Evolutionary conservation across 2,888 invertebrate genomes (phyloP).

Genomic region (Chromoteleia sp.): DNA sequence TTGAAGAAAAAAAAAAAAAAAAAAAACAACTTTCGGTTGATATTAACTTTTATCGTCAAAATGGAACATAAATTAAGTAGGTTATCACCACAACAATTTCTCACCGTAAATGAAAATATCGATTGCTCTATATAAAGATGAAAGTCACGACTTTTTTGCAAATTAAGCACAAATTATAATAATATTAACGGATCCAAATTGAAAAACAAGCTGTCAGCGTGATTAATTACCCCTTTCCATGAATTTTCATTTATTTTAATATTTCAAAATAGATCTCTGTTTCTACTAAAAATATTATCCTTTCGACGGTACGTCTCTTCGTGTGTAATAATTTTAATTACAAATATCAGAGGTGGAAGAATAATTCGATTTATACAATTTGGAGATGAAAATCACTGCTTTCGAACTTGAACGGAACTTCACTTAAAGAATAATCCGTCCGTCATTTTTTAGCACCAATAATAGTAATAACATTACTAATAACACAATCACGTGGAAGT

Average conservation of each 20-base stretch:
- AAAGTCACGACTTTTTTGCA: slow-evolving; percentile 20
- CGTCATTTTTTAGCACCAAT: slow-evolving; percentile 23
- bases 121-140: slow-evolving; percentile 47
- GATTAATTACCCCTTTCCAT: background rate
- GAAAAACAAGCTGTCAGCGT: background rate
- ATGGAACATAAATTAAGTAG: slow-evolving; percentile 27
- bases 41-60: slow-evolving; percentile 4
- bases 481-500: background rate
- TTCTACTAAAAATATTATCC: background rate
- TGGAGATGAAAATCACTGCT: slow-evolving; percentile 7
- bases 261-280: background rate
- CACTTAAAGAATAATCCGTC: slow-evolving; percentile 10
- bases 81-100: slow-evolving; percentile 53
- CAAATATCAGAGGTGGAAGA: background rate
- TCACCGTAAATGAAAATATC: slow-evolving; percentile 45
- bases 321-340: background rate
- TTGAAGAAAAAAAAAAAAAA: too few relatives aligned
- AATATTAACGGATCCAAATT: background rate
- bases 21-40: background rate
- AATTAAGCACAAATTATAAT: slow-evolving; percentile 5
- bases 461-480: background rate
- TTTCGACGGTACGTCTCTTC: too few relatives aligned
- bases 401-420: background rate
- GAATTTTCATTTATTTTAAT: background rate
- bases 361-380: background rate